Conservation (phyloP, 2,797 vertebrate genomes). For the Microctenopoma lineatum region DNA sequence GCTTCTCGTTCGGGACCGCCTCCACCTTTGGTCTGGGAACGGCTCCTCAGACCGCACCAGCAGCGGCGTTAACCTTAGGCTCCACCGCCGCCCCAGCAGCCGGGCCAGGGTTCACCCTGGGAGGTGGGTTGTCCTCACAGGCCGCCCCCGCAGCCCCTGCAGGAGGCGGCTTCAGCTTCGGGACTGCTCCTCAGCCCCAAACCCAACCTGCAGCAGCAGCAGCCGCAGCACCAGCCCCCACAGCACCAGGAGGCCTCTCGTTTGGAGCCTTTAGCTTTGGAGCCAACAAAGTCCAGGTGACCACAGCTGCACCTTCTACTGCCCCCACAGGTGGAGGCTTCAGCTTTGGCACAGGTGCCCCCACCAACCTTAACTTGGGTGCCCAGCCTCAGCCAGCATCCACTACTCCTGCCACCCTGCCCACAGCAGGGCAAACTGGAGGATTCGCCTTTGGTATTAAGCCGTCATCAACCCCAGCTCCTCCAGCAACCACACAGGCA, state of each 20-base stretch:
- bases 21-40: constrained; percentile 78
- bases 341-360: constrained; percentile 63
- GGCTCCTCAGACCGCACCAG: constrained; percentile 68
- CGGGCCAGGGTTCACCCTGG: constrained; percentile 75
- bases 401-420: constrained; percentile 16
- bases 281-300: constrained; percentile 74
- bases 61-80: constrained; percentile 75
- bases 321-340: constrained; percentile 73
- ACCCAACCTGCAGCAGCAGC: constrained; percentile 30
- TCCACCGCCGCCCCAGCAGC: constrained; percentile 71
- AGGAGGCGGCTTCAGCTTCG: constrained; percentile 79
- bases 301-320: constrained; percentile 58
- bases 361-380: constrained; percentile 76
- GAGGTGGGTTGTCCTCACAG: constrained; percentile 56
- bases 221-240: not conserved
- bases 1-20: constrained; percentile 83
- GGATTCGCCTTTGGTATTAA: constrained; percentile 85
- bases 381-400: constrained; percentile 49
- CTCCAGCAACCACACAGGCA: constrained; percentile 49
- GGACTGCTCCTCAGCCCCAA: constrained; percentile 52
- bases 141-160: constrained; percentile 64
- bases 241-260: constrained; percentile 44
- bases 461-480: constrained; percentile 81
- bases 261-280: constrained; percentile 80
- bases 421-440: constrained; percentile 59